phyloP scores from a whole-genome alignment of 1,140 invertebrate genomes.

The Harpegnathos saltator region DNA sequence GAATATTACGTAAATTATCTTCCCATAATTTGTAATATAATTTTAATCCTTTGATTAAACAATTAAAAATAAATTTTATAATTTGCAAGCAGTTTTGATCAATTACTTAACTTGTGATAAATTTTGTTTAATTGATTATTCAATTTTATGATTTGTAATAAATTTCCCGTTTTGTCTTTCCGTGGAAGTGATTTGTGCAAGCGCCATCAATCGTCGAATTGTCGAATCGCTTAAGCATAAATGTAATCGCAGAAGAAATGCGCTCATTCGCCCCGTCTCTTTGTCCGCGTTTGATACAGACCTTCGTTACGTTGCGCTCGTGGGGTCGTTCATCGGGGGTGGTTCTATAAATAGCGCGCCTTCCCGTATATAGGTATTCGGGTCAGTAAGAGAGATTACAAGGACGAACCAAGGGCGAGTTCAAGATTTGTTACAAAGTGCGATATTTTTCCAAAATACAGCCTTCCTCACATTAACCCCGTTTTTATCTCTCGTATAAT shows the following conservation, averaged over 20 bases:
- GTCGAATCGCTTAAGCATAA: neutral
- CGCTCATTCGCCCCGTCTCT: neutral
- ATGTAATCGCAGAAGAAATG: slow-evolving; percentile 2
- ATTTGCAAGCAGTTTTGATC: no score
- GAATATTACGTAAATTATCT: no score
- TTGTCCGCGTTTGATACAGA: slow-evolving; percentile 48
- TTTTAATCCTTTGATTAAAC: no score
- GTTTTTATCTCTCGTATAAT: no score
- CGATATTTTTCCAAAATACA: slow-evolving; percentile 20
- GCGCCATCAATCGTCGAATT: neutral
- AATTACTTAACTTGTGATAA: no score
- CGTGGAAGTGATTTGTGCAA: neutral
- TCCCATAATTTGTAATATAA: no score
- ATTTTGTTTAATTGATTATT: no score
- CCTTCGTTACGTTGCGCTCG: slow-evolving; percentile 65
- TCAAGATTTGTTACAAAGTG: slow-evolving; percentile 58
- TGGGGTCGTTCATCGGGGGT: slow-evolving; percentile 79
- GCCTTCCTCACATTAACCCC: neutral
- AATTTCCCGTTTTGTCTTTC: neutral
- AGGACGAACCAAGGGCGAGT: slow-evolving; percentile 79
- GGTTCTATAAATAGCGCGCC: slow-evolving; percentile 80
- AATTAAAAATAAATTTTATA: no score
- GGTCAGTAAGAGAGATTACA: slow-evolving; percentile 77
- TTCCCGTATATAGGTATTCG: slow-evolving; percentile 79
- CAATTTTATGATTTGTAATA: no score